These are phyloP conservation scores for Ovibos moschatus DNA, from an alignment of 2,113 vertebrate species.

Conservation along the genomic window DNA sequence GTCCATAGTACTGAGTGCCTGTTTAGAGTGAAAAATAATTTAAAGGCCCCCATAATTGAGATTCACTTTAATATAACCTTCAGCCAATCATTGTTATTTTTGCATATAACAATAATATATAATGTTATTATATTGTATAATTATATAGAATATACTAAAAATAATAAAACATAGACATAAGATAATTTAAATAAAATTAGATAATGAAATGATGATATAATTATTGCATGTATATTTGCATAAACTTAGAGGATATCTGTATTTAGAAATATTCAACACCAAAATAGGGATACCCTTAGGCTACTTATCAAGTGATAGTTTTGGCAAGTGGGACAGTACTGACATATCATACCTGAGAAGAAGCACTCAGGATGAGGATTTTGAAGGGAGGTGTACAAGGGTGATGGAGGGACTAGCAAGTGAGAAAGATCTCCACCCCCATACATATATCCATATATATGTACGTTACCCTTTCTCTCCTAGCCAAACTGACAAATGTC, in stretches of 20 bases:
- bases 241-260: neutral
- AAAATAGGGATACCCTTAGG: neutral
- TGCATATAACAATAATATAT: neutral
- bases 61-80: neutral
- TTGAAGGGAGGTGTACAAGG: neutral
- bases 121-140: neutral
- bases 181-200: neutral
- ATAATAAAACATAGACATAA: neutral
- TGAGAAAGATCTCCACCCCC: fast-evolving
- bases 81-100: neutral
- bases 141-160: neutral
- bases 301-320: neutral
- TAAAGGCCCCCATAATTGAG: neutral
- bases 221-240: neutral
- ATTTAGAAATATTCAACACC: neutral
- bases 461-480: neutral
- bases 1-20: neutral
- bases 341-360: neutral
- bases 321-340: neutral
- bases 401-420: neutral
- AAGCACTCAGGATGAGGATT: neutral
- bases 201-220: neutral
- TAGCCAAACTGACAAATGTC: neutral
- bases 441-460: fast-evolving
- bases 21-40: neutral